Evolutionary conservation across 2,888 invertebrate genomes (phyloP).

Genomic region (Chydorus sphaericus): DNA sequence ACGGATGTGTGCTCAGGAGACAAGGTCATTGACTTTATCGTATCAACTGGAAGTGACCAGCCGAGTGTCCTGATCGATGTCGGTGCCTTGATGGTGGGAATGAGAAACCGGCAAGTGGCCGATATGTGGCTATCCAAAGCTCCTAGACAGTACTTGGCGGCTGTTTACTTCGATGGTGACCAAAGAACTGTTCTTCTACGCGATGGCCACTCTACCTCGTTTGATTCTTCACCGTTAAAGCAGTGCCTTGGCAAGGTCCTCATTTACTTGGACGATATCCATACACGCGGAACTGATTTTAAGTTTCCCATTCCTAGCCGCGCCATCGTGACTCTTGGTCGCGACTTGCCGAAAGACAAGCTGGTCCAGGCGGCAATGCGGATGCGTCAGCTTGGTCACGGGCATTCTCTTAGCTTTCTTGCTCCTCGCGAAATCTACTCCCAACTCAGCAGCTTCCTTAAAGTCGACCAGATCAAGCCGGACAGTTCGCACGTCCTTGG

Average conservation of each 20-base stretch:
- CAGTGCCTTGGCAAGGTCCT: slow-evolving; percentile 15
- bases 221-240: slow-evolving; percentile 17
- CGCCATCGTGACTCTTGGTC: slow-evolving; percentile 18
- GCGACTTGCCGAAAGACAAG: slow-evolving; percentile 17
- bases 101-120: slow-evolving; percentile 19
- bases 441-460: slow-evolving; percentile 11
- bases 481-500: slow-evolving; percentile 15
- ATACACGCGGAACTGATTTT: slow-evolving; percentile 20
- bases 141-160: slow-evolving; percentile 7
- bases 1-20: not conserved
- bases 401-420: slow-evolving; percentile 17
- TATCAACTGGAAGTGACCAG: slow-evolving; percentile 3
- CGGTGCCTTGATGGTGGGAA: slow-evolving; percentile 19
- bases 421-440: slow-evolving; percentile 17
- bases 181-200: slow-evolving; percentile 13
- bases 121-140: slow-evolving; percentile 16
- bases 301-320: slow-evolving; percentile 15
- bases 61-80: slow-evolving; percentile 17
- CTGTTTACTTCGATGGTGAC: slow-evolving; percentile 18
- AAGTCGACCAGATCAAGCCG: not conserved
- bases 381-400: slow-evolving; percentile 18
- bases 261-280: slow-evolving; percentile 19
- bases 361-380: slow-evolving; percentile 17
- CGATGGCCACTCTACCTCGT: slow-evolving; percentile 1
- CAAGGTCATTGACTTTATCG: slow-evolving; percentile 1